phyloP scores from a whole-genome alignment of 2,797 vertebrate species.

The Sternarchorhynchus goeldii region DNA sequence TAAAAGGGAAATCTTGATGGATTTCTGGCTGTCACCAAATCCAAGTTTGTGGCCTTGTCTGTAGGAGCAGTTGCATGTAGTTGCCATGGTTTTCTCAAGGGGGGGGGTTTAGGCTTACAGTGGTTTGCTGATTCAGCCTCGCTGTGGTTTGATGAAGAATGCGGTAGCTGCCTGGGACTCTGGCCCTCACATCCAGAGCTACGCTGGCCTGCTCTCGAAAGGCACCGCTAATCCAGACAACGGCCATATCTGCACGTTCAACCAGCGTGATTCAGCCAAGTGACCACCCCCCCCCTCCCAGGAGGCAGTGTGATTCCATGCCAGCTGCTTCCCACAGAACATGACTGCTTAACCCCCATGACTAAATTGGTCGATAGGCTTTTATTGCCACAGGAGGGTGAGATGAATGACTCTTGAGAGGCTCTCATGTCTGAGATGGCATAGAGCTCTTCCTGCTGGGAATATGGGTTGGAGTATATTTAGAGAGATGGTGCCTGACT shows the following conservation, averaged over 20 bases:
- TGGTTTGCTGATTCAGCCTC: conserved; percentile 69
- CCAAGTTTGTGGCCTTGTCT: background rate
- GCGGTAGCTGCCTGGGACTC: conserved; percentile 61
- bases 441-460: conserved; percentile 45
- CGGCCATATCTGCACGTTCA: conserved; percentile 67
- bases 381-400: conserved; percentile 46
- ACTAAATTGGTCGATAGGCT: conserved; percentile 64
- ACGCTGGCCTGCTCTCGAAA: conserved; percentile 64
- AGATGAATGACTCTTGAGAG: conserved; percentile 30
- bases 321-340: conserved; percentile 63
- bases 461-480: conserved; percentile 64
- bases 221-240: conserved; percentile 73
- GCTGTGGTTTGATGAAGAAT: conserved; percentile 61
- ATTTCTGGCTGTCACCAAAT: conserved; percentile 9
- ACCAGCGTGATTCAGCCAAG: conserved; percentile 23
- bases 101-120: no score
- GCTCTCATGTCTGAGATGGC: conserved; percentile 38
- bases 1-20: background rate
- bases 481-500: conserved; percentile 45
- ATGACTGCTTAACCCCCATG: background rate
- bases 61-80: no score
- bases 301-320: conserved; percentile 62
- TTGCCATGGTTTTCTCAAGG: no score
- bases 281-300: conserved; percentile 45
- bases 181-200: conserved; percentile 70